Conservation (phyloP, 30 jellyfish, hydroid and myxozoan genomes). For the Turritopsis rubra region DNA sequence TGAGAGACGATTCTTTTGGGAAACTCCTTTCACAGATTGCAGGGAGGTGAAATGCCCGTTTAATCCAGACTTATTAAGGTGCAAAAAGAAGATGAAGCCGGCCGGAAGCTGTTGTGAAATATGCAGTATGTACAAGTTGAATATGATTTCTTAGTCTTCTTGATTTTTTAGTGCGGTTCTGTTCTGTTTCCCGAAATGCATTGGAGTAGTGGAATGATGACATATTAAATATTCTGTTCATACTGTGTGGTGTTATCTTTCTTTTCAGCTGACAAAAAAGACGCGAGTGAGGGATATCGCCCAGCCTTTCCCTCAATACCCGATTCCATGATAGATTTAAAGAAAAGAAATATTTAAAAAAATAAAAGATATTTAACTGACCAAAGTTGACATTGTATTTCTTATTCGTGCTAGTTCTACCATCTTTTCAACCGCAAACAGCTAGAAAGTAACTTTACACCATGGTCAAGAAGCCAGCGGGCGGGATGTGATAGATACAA, state of each 20-base stretch:
- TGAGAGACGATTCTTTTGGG: background rate
- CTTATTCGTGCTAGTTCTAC: background rate
- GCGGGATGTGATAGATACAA: too few species aligned
- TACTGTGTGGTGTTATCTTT: too few species aligned
- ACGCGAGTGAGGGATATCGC: background rate
- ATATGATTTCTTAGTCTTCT: too few species aligned
- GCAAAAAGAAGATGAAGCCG: background rate
- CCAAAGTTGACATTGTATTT: too few species aligned
- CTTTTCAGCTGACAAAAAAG: background rate
- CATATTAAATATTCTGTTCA: background rate
- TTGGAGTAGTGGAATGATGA: background rate
- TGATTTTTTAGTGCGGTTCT: too few species aligned
- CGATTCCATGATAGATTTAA: background rate
- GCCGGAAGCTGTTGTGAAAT: constrained; percentile 7
- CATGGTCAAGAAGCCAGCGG: too few species aligned
- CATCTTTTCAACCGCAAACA: background rate
- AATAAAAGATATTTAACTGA: too few species aligned
- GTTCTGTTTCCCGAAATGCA: background rate
- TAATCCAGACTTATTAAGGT: background rate
- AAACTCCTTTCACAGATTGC: background rate
- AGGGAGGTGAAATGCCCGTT: background rate
- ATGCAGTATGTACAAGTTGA: background rate
- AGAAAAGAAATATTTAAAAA: background rate
- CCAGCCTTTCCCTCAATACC: background rate
- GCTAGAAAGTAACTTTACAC: too few species aligned